These are phyloP conservation scores for Aegypius monachus DNA, from an alignment of 2,113 vertebrate species.

Conservation along the genomic window DNA sequence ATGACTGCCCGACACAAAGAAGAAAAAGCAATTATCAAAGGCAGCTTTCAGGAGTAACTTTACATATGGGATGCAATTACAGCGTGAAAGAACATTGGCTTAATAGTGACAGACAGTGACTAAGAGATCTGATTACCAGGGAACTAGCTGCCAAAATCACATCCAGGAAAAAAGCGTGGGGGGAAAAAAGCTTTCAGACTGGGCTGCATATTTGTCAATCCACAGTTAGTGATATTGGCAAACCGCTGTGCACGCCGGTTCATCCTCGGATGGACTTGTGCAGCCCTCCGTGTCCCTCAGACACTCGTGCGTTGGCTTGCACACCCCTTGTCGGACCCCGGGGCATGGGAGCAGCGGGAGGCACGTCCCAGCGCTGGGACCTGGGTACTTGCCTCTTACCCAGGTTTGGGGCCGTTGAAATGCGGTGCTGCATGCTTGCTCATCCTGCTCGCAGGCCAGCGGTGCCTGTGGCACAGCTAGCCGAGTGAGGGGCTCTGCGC, in stretches of 20 bases:
- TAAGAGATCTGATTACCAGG: constrained; percentile 36
- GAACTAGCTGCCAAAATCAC: constrained; percentile 18
- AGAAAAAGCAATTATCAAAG: constrained; percentile 41
- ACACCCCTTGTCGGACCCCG: accelerated
- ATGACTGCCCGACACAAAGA: neutral
- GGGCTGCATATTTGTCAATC: neutral
- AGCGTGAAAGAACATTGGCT: neutral
- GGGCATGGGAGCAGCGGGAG: accelerated
- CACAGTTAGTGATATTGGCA: neutral
- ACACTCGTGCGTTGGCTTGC: accelerated
- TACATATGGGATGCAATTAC: constrained; percentile 16
- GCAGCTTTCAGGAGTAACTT: constrained; percentile 28
- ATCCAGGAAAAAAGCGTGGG: neutral
- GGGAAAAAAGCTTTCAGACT: neutral
- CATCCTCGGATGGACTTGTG: neutral
- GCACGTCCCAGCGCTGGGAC: neutral
- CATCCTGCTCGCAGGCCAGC: neutral
- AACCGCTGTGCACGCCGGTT: neutral
- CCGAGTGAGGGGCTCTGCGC: neutral
- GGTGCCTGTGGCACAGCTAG: too few relatives aligned
- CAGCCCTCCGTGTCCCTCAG: neutral
- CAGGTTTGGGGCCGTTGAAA: neutral
- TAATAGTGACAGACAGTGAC: constrained; percentile 46
- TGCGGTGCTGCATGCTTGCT: neutral
- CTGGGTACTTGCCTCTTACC: accelerated